These are phyloP conservation scores for Corythornis cristatus DNA, from an alignment of 2,113 vertebrate genomes.

Conservation along the genomic window DNA sequence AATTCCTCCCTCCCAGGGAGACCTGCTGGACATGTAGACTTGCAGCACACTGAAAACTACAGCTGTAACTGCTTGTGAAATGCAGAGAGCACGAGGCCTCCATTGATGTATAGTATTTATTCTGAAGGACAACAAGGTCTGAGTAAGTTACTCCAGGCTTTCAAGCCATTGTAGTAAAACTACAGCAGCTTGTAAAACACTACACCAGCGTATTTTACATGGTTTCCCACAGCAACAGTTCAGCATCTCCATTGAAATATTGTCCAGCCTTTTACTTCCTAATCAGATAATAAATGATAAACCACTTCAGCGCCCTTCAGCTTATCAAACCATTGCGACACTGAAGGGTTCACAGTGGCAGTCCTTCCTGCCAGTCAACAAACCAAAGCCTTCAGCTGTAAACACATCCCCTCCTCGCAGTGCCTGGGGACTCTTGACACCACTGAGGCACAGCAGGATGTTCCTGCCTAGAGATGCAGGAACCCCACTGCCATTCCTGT, in stretches of 20 bases:
- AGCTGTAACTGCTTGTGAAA: not conserved
- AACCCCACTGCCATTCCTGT: not conserved
- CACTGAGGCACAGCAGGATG: not conserved
- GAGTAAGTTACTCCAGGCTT: not conserved
- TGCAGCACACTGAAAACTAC: not conserved
- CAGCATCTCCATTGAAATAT: not conserved
- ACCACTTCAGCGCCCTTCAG: not conserved
- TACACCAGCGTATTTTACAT: not conserved
- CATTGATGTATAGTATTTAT: not conserved
- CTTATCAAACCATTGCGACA: slow-evolving; percentile 4
- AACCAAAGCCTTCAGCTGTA: not conserved
- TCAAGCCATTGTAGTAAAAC: not conserved
- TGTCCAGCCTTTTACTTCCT: slow-evolving; percentile 31
- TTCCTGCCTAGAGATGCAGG: not conserved
- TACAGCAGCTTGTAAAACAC: not conserved
- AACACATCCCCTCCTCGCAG: not conserved
- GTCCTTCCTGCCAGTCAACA: not conserved
- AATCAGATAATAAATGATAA: slow-evolving; percentile 8
- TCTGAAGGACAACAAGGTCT: not conserved
- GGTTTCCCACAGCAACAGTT: not conserved
- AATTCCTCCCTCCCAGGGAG: not conserved
- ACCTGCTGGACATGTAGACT: not conserved
- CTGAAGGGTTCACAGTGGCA: not conserved
- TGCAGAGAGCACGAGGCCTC: not conserved
- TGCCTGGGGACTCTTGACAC: not conserved